Evolutionary conservation across 1,140 invertebrate genomes (phyloP).

Genomic region (Cryptotermes secundus): DNA sequence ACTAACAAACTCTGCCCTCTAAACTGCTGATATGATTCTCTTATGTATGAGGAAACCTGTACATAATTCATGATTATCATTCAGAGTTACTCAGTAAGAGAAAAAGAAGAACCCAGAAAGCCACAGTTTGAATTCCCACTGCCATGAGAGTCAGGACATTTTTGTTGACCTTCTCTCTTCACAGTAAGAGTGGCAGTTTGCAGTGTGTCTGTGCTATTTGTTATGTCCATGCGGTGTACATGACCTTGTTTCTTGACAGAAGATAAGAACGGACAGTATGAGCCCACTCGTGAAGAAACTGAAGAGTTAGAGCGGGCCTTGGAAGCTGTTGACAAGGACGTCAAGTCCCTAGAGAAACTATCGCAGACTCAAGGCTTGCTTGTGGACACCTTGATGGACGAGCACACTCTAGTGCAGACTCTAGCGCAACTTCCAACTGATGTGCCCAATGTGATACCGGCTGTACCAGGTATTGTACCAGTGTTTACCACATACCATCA

Average conservation of each 20-base stretch:
- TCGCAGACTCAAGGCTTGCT: constrained; percentile 61
- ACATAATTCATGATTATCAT: too few relatives aligned
- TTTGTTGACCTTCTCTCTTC: too few relatives aligned
- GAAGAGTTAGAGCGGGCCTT: constrained; percentile 81
- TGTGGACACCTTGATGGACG: constrained; percentile 43
- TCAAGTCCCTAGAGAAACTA: constrained; percentile 71
- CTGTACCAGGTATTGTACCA: constrained; percentile 31
- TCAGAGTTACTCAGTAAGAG: too few relatives aligned
- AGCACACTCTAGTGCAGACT: constrained; percentile 36
- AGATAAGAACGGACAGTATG: constrained; percentile 69
- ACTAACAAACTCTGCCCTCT: too few relatives aligned
- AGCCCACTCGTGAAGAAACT: constrained; percentile 73
- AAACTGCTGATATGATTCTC: too few relatives aligned
- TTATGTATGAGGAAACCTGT: too few relatives aligned
- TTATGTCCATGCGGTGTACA: not conserved
- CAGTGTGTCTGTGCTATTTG: constrained; percentile 35
- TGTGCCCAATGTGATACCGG: constrained; percentile 21
- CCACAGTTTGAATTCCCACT: too few relatives aligned
- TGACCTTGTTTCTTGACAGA: constrained; percentile 49
- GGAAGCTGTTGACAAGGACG: constrained; percentile 76
- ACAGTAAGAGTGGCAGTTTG: too few relatives aligned
- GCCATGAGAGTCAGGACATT: too few relatives aligned
- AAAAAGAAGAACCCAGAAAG: too few relatives aligned
- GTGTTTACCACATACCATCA: constrained; percentile 31
- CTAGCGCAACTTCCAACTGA: constrained; percentile 35